Evolutionary conservation across 1,140 invertebrate species (phyloP), one percentile per base, ranked within the genome.

Genomic region (Heliconius eleuchia): DNA sequence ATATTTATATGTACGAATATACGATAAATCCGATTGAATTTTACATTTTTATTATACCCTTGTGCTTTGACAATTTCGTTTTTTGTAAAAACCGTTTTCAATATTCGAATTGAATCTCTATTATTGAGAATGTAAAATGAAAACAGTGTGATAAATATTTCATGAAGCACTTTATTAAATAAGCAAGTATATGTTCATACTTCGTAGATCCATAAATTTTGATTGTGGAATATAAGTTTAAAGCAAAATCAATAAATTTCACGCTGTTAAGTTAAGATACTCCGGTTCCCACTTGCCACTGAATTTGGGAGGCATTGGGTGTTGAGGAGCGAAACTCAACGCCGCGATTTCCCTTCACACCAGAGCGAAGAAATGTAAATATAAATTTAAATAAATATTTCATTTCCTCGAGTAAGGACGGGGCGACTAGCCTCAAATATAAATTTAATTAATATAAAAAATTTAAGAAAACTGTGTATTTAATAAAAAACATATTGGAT

Each of bases 31-130:
- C 1, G 60, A 66, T 66, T 66, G 16, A 66, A 66, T 27, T 16
- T 8, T 16, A 27, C 23, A 3, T 27, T 30, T 66, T 27, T 66
- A 66, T 66, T 66, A 23, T 60, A 11, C 23, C 27, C 0, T 66
- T 30, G 27, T 30, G 60, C 30, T 30, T 30, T 66, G 60, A 66
- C 13, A 72, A 72, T 72, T 72, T n/a, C 7, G 34, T 8, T 72
- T 72, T 37, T 72, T 39, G 37, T 19, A 71, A 34, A 71, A 71
- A 19, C 37, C 30, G 27, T 72, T n/a, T 71, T 37, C 71, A 72
- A 72, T n/a, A 72, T 72, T 39, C n/a, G 37, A 39, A 39, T 72
- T 72, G 39, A 42, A 39, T 39, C 37, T 66, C 23, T 66, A 27
- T 30, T 27, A 30, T 66, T 66, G 60, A 30, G 60, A 30, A 23